Evolutionary conservation across 2,113 vertebrate species (phyloP).

Genomic region (human): DNA sequence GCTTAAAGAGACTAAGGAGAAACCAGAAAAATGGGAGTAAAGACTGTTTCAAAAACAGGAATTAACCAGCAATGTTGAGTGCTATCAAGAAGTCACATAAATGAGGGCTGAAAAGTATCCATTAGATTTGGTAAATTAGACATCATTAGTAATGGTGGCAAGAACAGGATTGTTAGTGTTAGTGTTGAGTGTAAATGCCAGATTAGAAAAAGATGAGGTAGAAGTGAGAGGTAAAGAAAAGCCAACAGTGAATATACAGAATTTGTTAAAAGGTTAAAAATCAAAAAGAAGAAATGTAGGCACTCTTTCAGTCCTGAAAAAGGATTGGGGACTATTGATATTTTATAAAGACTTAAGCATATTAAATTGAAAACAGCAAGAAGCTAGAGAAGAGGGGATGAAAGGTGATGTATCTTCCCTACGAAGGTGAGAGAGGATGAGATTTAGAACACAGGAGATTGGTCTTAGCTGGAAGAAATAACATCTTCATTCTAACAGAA

Average conservation of each 20-base stretch:
- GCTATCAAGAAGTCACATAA: not conserved
- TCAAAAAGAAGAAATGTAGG: not conserved
- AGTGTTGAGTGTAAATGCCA: not conserved
- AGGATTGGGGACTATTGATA: not conserved
- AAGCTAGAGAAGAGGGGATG: not conserved
- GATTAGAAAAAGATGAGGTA: not conserved
- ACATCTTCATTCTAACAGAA: slow-evolving; percentile 43
- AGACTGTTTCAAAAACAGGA: not conserved
- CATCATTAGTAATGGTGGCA: not conserved
- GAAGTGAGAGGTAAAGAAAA: not conserved
- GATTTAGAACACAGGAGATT: slow-evolving; percentile 25
- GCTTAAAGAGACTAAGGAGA: not conserved
- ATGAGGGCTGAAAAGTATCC: not conserved
- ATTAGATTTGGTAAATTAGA: not conserved
- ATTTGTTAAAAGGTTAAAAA: not conserved
- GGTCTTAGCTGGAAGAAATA: slow-evolving; percentile 48
- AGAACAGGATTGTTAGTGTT: not conserved
- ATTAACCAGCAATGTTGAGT: not conserved
- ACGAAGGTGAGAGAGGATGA: not conserved
- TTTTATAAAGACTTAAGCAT: not conserved
- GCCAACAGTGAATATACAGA: not conserved
- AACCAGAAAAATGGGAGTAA: not conserved
- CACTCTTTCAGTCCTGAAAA: not conserved
- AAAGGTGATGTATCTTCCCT: not conserved
- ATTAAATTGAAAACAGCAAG: not conserved